Percentiles rank a stretch among this genome's conserved stretches.
Conservation (phyloP, 2,888 invertebrate genomes). For the Andrena chrysosceles region DNA sequence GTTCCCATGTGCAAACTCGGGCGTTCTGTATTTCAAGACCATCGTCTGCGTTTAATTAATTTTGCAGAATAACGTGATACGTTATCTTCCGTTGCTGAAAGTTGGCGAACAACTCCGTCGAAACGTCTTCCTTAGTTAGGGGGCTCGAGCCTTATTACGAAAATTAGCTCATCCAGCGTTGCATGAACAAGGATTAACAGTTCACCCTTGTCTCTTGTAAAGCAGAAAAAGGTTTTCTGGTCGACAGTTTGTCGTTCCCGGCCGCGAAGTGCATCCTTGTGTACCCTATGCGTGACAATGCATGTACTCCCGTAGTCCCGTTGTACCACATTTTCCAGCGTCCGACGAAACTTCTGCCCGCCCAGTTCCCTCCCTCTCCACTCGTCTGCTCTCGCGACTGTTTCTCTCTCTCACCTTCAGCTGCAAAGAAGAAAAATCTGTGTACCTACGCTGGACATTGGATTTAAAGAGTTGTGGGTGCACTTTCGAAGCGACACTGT, state of each 20-base stretch:
- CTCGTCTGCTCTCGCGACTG: background rate
- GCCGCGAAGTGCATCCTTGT: background rate
- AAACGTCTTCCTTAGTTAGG: background rate
- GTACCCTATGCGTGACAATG: conserved; percentile 24
- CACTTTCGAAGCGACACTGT: conserved; percentile 45
- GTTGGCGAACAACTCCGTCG: conserved; percentile 5
- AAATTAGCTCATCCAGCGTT: conserved; percentile 54
- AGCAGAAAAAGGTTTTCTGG: conserved; percentile 38
- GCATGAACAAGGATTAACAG: conserved; percentile 67
- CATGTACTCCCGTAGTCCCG: conserved; percentile 30
- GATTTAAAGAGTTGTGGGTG: conserved; percentile 32
- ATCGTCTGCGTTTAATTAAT: conserved; percentile 45
- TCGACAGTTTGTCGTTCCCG: conserved; percentile 13
- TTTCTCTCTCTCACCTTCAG: conserved; percentile 29
- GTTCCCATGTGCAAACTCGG: conserved; percentile 20
- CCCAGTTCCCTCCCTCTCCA: conserved; percentile 36
- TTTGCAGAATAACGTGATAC: background rate
- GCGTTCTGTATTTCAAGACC: conserved; percentile 5
- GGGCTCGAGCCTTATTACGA: conserved; percentile 1
- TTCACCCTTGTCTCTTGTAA: conserved; percentile 23
- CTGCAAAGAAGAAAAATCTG: conserved; percentile 53
- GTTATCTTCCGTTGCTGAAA: background rate
- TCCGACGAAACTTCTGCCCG: conserved; percentile 37
- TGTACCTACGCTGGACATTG: conserved; percentile 21
- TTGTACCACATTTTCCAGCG: conserved; percentile 14